phyloP scores from a whole-genome alignment of 2,888 invertebrate species.

The Caenorhabditis uteleia region DNA sequence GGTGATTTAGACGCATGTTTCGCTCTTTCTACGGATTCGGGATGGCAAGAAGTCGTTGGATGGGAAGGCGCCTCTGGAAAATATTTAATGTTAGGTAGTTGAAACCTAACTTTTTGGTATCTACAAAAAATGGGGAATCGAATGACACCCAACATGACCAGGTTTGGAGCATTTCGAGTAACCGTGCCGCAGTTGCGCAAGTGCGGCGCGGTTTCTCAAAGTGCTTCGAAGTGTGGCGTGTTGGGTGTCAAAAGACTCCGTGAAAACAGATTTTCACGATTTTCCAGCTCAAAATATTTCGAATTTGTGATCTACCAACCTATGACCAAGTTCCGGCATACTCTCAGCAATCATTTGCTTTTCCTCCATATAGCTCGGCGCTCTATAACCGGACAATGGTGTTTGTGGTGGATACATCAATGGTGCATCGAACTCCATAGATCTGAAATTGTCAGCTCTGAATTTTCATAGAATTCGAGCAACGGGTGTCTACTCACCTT shows the following conservation, averaged over 20 bases:
- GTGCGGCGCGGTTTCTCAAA: too few species aligned
- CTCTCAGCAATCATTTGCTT: slow-evolving; percentile 57
- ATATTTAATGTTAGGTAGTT: too few species aligned
- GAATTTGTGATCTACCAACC: too few species aligned
- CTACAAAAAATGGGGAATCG: slow-evolving; percentile 1
- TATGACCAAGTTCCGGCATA: slow-evolving; percentile 67
- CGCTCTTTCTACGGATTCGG: slow-evolving; percentile 64
- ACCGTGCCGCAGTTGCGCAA: too few species aligned
- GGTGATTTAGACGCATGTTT: slow-evolving; percentile 66
- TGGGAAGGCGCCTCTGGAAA: slow-evolving; percentile 50
- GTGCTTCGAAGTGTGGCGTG: too few species aligned
- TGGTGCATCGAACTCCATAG: slow-evolving; percentile 66
- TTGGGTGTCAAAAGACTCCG: too few species aligned
- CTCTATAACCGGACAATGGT: slow-evolving; percentile 39
- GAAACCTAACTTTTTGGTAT: slow-evolving; percentile 2
- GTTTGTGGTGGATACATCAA: slow-evolving; percentile 58
- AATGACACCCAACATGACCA: too few species aligned
- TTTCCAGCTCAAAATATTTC: too few species aligned
- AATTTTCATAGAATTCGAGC: neutral
- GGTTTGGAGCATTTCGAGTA: too few species aligned
- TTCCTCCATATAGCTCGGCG: slow-evolving; percentile 23
- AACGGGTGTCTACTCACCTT: slow-evolving; percentile 40
- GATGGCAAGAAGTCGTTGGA: slow-evolving; percentile 53
- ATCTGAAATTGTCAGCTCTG: slow-evolving; percentile 48
- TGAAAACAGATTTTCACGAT: too few species aligned